A percentile compares a stretch with the other conserved stretches of the same genome.
phyloP scores from a whole-genome alignment of 64 coral and sea anemone species.

The Catalaphyllia jardinei region DNA sequence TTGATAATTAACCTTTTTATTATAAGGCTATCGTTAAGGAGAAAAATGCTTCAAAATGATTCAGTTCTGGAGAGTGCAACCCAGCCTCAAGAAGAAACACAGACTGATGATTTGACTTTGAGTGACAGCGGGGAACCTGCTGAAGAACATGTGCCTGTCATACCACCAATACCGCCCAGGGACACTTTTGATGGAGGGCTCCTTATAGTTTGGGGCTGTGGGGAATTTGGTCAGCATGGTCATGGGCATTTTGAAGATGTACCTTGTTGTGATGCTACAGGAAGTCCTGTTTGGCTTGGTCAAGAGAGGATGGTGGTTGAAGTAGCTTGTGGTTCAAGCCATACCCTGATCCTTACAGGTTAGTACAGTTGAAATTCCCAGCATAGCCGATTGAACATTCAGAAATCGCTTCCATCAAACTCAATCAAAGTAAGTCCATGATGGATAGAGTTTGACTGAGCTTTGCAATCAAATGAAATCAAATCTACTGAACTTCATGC shows the following conservation, averaged over 20 bases:
- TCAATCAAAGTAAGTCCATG: too few relatives aligned
- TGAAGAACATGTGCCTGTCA: background rate
- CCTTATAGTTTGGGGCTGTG: conserved; percentile 96
- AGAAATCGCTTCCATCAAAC: too few relatives aligned
- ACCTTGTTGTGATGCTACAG: conserved; percentile 21
- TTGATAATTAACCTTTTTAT: too few relatives aligned
- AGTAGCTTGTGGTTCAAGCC: conserved; percentile 93
- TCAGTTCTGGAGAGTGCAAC: background rate
- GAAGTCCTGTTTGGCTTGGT: conserved; percentile 51
- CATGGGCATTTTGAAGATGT: conserved; percentile 82
- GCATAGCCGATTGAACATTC: too few relatives aligned
- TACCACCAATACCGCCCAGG: background rate
- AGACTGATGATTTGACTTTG: background rate
- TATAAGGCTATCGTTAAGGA: background rate
- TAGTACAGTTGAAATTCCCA: background rate
- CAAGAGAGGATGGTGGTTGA: conserved; percentile 64
- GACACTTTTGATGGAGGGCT: conserved; percentile 38
- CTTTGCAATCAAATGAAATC: too few relatives aligned
- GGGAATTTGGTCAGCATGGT: conserved; percentile 98
- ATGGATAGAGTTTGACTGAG: too few relatives aligned
- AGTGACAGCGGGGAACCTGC: background rate
- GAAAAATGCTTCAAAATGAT: background rate
- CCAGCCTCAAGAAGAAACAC: background rate
- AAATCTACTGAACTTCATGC: too few relatives aligned
- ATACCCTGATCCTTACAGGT: conserved; percentile 92